Conservation (phyloP, 2,797 vertebrate species). For the Hippopotamyrus pictus region DNA sequence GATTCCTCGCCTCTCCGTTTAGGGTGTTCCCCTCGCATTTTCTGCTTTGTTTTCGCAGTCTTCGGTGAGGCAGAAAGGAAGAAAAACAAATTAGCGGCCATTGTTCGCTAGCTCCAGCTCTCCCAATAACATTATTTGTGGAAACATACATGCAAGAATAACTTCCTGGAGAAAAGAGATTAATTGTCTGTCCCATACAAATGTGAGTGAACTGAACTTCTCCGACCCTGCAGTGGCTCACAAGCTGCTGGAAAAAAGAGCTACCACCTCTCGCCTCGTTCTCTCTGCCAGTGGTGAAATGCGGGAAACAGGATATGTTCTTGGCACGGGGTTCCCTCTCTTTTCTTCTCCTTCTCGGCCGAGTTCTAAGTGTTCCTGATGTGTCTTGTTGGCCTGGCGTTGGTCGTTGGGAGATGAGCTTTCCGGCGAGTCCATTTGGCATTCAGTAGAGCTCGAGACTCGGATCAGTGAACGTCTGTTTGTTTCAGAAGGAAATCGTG, state of each 20-base stretch:
- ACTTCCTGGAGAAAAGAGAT: slow-evolving; percentile 77
- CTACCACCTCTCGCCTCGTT: slow-evolving; percentile 1
- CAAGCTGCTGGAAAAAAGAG: slow-evolving; percentile 22
- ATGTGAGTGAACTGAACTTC: slow-evolving; percentile 29
- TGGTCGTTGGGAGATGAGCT: background rate
- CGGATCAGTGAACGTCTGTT: background rate
- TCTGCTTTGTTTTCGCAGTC: slow-evolving; percentile 68
- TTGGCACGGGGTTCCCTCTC: slow-evolving; percentile 31
- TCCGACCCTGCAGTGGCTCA: background rate
- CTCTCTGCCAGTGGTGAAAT: background rate
- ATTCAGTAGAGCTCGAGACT: background rate
- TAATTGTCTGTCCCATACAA: slow-evolving; percentile 56
- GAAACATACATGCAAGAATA: slow-evolving; percentile 80
- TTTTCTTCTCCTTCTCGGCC: background rate
- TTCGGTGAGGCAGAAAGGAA: slow-evolving; percentile 56
- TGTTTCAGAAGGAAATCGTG: background rate
- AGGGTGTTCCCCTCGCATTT: slow-evolving; percentile 63
- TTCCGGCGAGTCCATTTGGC: background rate
- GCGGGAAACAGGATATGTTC: slow-evolving; percentile 45
- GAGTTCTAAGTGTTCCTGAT: background rate
- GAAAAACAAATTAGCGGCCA: slow-evolving; percentile 60
- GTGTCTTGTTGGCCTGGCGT: background rate
- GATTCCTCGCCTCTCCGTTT: slow-evolving; percentile 49
- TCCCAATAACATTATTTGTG: slow-evolving; percentile 70
- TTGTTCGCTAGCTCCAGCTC: slow-evolving; percentile 54